A percentile compares a stretch with the other conserved stretches of the same genome.
Evolutionary conservation across 2,113 vertebrate genomes (phyloP).

Genomic region (Clinocottus analis): DNA sequence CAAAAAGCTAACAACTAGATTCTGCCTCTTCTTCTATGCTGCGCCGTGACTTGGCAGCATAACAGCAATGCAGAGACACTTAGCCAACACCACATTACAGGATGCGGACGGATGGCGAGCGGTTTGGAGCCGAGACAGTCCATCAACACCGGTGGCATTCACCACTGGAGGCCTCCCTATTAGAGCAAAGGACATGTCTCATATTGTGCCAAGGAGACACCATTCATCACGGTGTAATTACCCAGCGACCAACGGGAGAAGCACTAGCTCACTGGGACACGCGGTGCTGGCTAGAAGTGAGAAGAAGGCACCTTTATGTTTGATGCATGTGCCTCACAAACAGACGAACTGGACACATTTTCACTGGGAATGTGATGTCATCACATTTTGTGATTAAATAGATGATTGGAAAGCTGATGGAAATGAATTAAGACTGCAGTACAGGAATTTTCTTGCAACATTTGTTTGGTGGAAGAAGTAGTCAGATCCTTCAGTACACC

Average conservation of each 20-base stretch:
- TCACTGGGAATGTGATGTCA: neutral
- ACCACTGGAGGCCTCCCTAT: slow-evolving; percentile 43
- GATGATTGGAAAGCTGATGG: neutral
- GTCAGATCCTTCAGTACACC: neutral
- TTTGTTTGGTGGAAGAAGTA: neutral
- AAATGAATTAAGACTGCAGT: neutral
- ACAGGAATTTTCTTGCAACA: neutral
- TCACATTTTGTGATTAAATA: neutral
- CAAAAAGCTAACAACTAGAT: neutral
- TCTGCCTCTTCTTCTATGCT: slow-evolving; percentile 14
- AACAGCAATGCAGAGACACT: slow-evolving; percentile 24
- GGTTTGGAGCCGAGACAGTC: slow-evolving; percentile 44
- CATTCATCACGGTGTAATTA: slow-evolving; percentile 55
- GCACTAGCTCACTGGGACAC: slow-evolving; percentile 8
- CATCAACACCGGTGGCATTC: slow-evolving; percentile 37
- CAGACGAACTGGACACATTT: neutral
- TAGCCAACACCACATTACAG: slow-evolving; percentile 29
- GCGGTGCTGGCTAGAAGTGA: slow-evolving; percentile 1
- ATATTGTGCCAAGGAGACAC: slow-evolving; percentile 58
- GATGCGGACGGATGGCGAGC: slow-evolving; percentile 33
- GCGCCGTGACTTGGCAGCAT: slow-evolving; percentile 2
- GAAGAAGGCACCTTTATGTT: neutral
- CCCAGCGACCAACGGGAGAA: slow-evolving; percentile 28
- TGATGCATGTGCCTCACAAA: neutral
- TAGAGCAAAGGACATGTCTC: slow-evolving; percentile 52